A percentile compares a stretch with the other conserved stretches of the same genome.
Evolutionary conservation across 2,113 vertebrate genomes (phyloP).

Genomic region (Chinchilla lanigera): DNA sequence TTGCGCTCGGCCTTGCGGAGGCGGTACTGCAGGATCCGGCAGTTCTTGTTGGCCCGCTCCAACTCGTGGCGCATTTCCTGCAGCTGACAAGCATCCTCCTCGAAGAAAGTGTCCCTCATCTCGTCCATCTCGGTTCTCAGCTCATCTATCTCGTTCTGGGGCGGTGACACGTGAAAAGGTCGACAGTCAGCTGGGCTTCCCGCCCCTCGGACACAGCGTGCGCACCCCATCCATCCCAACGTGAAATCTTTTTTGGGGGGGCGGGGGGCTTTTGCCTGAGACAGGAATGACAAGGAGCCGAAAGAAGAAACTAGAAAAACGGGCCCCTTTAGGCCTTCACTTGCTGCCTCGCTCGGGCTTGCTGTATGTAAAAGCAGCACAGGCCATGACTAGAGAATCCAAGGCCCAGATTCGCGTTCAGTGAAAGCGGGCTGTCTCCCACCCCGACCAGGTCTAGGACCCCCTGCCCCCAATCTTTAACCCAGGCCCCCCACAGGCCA

Average conservation of each 20-base stretch:
- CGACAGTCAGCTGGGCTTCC: neutral
- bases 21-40: slow-evolving; percentile 98
- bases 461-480: neutral
- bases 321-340: neutral
- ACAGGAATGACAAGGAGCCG: neutral
- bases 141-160: slow-evolving; percentile 96
- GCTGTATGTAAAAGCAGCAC: slow-evolving; percentile 33
- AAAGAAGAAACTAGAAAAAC: neutral
- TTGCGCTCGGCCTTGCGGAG: slow-evolving; percentile 98
- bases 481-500: neutral
- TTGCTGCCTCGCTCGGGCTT: neutral
- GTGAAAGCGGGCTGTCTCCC: neutral
- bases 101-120: slow-evolving; percentile 98
- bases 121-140: slow-evolving; percentile 99
- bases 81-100: slow-evolving; percentile 98
- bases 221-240: slow-evolving; percentile 5
- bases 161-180: slow-evolving; percentile 65
- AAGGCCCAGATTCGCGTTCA: slow-evolving; percentile 29
- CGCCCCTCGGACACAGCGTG: neutral
- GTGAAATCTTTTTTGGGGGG: neutral
- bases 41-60: slow-evolving; percentile 99
- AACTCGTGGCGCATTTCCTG: slow-evolving; percentile 99
- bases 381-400: neutral
- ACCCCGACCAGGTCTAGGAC: neutral
- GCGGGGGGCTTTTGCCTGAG: neutral